Evolutionary conservation across 1,140 invertebrate genomes (phyloP).

Genomic region (Drosophila mojavensis): DNA sequence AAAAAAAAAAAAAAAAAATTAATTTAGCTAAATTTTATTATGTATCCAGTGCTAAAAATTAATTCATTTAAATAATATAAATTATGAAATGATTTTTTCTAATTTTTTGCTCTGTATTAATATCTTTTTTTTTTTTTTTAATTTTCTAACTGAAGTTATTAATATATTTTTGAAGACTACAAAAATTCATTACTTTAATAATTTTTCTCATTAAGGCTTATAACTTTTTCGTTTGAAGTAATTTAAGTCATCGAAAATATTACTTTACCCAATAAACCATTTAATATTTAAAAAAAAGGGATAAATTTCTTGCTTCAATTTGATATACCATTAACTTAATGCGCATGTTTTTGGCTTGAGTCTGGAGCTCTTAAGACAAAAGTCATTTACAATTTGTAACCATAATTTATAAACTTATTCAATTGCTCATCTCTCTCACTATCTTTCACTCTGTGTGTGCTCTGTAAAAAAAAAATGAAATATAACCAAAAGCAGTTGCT

Average conservation of each 20-base stretch:
- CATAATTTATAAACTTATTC: constrained; percentile 46
- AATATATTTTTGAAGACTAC: too few relatives aligned
- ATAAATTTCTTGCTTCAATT: background rate
- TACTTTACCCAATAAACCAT: background rate
- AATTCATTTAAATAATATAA: too few relatives aligned
- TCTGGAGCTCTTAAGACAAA: constrained; percentile 16
- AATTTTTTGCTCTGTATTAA: too few relatives aligned
- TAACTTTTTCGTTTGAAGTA: background rate
- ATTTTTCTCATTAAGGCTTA: too few relatives aligned
- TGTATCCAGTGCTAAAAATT: too few relatives aligned
- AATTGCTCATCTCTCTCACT: constrained; percentile 43
- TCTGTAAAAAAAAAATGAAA: constrained; percentile 36
- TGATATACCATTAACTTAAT: constrained; percentile 42
- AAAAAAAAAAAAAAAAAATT: too few relatives aligned
- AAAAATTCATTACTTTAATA: too few relatives aligned
- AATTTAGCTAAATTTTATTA: too few relatives aligned
- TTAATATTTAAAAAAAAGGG: background rate
- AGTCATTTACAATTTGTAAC: constrained; percentile 51
- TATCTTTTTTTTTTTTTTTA: too few relatives aligned
- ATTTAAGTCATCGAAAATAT: background rate
- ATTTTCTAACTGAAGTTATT: too few relatives aligned
- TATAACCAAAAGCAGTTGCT: constrained; percentile 27
- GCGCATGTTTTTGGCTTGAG: constrained; percentile 57
- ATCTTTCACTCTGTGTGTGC: constrained; percentile 37
- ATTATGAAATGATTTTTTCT: too few relatives aligned